These are phyloP conservation scores for Drosophila parthenogenetica DNA, from an alignment of 2,888 invertebrate genomes.

Conservation along the genomic window DNA sequence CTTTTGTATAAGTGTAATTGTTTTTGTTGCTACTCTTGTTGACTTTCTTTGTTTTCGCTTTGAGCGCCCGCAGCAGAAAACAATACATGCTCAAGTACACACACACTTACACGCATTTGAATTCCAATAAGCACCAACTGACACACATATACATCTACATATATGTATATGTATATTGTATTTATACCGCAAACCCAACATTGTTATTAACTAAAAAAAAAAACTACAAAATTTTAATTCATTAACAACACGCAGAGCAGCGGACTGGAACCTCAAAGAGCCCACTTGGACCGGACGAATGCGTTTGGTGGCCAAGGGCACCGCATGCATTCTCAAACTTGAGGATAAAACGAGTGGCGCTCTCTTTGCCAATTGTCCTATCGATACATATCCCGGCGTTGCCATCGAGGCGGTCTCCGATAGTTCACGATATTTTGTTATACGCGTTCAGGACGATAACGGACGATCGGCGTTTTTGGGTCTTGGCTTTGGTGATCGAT, in stretches of 20 bases:
- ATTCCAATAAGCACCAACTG: slow-evolving; percentile 10
- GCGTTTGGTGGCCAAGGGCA: slow-evolving; percentile 95
- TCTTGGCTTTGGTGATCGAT: slow-evolving; percentile 98
- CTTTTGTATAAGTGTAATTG: slow-evolving; percentile 47
- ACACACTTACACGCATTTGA: background rate
- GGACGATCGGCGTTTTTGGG: slow-evolving; percentile 97
- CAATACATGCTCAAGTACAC: slow-evolving; percentile 8
- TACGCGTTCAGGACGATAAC: slow-evolving; percentile 97
- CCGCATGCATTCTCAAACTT: slow-evolving; percentile 94
- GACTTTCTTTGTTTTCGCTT: slow-evolving; percentile 52
- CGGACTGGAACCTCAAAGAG: slow-evolving; percentile 98
- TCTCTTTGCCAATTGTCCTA: slow-evolving; percentile 98
- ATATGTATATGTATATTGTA: background rate
- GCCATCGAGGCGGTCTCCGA: slow-evolving; percentile 98
- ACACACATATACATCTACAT: no score
- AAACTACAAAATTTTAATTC: slow-evolving; percentile 6
- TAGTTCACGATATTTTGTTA: slow-evolving; percentile 98
- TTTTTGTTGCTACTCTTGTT: slow-evolving; percentile 51
- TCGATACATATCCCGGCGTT: slow-evolving; percentile 97
- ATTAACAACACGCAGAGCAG: slow-evolving; percentile 89
- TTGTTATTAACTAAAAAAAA: slow-evolving; percentile 19
- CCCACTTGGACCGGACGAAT: slow-evolving; percentile 99
- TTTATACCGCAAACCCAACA: slow-evolving; percentile 1
- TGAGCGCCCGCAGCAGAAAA: slow-evolving; percentile 21
- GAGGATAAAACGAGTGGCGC: slow-evolving; percentile 98